Base-by-base conservation (phyloP, 2,888 invertebrate genomes). In the Agrotis clavis region DNA sequence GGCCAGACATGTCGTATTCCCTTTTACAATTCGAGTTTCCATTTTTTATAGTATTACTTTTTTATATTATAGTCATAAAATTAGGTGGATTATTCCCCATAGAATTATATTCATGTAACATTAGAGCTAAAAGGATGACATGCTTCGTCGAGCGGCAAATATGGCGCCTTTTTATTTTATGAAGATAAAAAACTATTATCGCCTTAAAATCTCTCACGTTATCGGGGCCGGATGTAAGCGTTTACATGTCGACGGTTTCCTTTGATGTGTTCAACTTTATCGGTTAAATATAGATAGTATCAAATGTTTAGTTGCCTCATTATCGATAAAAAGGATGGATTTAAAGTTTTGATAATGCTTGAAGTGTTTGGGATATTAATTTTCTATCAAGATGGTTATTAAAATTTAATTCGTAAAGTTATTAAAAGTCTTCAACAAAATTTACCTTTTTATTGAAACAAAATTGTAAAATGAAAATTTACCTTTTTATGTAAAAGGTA, bases 41-140 rank as follows among this genome's bases (percentile, higher is more conserved):
- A 47, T 67, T 70, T 80, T 67, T 71, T 60, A 71, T 61, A 18
- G 41, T 48, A 60, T 56, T 48, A 63, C 64, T 59, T 62, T 82
- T 79, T 81, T 74, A 74, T 74, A 56, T 67, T 47, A n/a, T 25
- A 47, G 6, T 11, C 47, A 70, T 75, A 68, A 79, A 72, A 67
- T 84, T 61, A 62, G 6, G 18, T 14, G 64, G 41, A 51, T 60
- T 70, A 48, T 71, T 77, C 19, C 63, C 25, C 60, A 56, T 69
- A 67, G 0, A 70, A 53, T 82, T 78, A 78, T 68, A 45, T 18
- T 30, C n/a, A 19, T 77, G 35, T 62, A 71, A 79, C 53, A 48
- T 48, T 59, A 62, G 0, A 56, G 48, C 13, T 72, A 57, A 60
- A 63, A 67, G 19, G 67, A 65, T 73, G 21, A 47, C 41, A 11